Percentiles rank a stretch among this genome's conserved stretches.
phyloP scores from a whole-genome alignment of 2,888 invertebrate species.

The Sialis lutaria region DNA sequence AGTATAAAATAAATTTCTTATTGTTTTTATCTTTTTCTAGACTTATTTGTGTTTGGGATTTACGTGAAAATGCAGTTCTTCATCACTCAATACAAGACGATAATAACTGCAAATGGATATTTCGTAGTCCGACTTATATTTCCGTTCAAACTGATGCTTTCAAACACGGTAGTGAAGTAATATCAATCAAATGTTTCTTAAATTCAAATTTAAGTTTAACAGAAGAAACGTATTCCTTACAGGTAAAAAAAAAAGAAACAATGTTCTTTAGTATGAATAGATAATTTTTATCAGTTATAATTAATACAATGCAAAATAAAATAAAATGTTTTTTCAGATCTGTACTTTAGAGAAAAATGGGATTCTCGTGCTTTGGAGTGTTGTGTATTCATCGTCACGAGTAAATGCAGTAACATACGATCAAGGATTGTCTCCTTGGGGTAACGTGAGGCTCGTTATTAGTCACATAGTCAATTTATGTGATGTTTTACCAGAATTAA shows the following conservation, averaged over 20 bases:
- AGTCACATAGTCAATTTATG: background rate
- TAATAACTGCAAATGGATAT: conserved; percentile 1
- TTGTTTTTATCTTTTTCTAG: conserved; percentile 6
- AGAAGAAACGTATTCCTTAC: background rate
- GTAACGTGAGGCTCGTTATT: conserved; percentile 23
- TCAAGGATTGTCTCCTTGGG: conserved; percentile 24
- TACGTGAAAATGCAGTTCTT: conserved; percentile 16
- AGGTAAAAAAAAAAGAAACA: background rate
- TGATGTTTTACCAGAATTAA: conserved; percentile 13
- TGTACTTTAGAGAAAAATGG: conserved; percentile 33
- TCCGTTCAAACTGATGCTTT: conserved; percentile 1
- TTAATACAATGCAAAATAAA: background rate
- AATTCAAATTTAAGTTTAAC: background rate
- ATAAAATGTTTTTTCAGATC: conserved; percentile 19
- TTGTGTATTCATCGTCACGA: conserved; percentile 15
- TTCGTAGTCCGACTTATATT: conserved; percentile 8
- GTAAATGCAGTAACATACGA: conserved; percentile 13
- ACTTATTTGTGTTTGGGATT: conserved; percentile 18
- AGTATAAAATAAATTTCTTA: background rate
- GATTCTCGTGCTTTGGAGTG: conserved; percentile 29
- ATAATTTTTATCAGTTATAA: background rate
- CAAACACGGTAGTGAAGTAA: conserved; percentile 15
- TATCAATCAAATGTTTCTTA: conserved; percentile 12
- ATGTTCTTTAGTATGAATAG: no score
- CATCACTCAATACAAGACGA: conserved; percentile 6